Evolutionary conservation across 1,140 invertebrate genomes (phyloP).

Genomic region (Brachionus paranguensis): DNA sequence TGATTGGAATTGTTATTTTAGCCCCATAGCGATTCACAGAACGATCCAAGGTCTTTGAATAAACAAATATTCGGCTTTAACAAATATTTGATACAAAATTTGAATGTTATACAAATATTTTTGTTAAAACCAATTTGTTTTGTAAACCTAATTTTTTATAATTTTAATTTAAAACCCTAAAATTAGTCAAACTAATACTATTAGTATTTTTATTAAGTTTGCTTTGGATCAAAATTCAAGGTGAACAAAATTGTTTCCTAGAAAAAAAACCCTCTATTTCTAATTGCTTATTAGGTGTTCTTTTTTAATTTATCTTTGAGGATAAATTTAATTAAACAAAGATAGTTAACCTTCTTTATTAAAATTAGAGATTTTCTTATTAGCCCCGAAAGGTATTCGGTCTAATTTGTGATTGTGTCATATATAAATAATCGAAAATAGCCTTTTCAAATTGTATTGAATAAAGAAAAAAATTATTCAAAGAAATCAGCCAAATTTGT

Average conservation of each 20-base stretch:
- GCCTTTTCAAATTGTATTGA: background rate
- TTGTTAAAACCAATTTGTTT: background rate
- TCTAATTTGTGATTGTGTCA: background rate
- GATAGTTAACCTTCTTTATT: background rate
- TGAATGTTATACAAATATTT: slow-evolving; percentile 1
- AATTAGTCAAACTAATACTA: background rate
- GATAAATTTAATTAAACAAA: background rate
- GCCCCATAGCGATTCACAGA: background rate
- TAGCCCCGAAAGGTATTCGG: background rate
- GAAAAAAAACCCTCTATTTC: background rate
- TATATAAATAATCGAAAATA: background rate
- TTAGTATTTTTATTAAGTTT: background rate
- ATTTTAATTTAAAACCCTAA: background rate
- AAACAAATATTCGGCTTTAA: background rate
- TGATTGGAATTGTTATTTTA: background rate
- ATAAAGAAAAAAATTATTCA: background rate
- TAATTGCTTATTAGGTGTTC: background rate
- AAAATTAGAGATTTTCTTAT: background rate
- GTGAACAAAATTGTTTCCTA: background rate
- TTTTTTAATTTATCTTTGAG: background rate
- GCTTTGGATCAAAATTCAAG: background rate
- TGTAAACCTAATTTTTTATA: background rate
- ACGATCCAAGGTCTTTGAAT: background rate
- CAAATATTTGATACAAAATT: background rate
- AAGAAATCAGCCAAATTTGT: too few relatives aligned